Conservation (phyloP, 2,888 invertebrate genomes). For the Diarsia dahlii region DNA sequence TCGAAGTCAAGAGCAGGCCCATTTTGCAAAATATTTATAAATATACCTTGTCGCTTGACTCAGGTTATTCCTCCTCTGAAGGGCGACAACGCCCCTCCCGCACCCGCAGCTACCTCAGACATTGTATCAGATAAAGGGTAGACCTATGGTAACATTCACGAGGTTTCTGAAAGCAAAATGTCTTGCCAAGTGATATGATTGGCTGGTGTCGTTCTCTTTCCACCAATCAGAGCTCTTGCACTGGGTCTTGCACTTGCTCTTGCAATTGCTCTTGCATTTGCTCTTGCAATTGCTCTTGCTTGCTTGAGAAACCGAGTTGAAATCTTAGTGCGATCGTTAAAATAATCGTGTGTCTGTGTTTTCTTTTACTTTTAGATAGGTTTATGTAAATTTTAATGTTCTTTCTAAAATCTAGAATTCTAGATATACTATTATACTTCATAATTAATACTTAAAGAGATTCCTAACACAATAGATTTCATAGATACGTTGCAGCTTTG, state of each 20-base stretch:
- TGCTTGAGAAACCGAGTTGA: not conserved
- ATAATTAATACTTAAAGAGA: constrained; percentile 36
- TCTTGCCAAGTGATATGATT: not conserved
- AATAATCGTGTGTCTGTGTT: constrained; percentile 45
- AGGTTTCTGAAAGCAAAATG: constrained; percentile 4
- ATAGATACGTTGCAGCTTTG: constrained; percentile 32
- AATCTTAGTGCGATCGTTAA: constrained; percentile 58
- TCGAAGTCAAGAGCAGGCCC: no score
- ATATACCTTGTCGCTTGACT: no score
- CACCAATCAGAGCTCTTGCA: constrained; percentile 6
- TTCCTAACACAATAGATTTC: constrained; percentile 36
- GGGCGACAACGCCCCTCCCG: not conserved
- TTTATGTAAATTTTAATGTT: constrained; percentile 57
- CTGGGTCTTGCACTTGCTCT: not conserved
- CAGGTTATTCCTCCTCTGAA: no score
- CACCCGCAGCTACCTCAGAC: not conserved
- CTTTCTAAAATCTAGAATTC: constrained; percentile 20
- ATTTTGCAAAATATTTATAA: no score
- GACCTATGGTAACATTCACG: not conserved
- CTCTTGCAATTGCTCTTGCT: not conserved
- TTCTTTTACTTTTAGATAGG: constrained; percentile 44
- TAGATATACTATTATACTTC: constrained; percentile 19
- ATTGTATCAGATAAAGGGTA: not conserved
- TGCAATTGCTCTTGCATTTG: not conserved
- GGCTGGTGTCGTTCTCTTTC: not conserved